Percentiles rank a stretch among this genome's conserved stretches.
Conservation (phyloP, 2,888 invertebrate genomes). For the Limnephilus rhombicus region DNA sequence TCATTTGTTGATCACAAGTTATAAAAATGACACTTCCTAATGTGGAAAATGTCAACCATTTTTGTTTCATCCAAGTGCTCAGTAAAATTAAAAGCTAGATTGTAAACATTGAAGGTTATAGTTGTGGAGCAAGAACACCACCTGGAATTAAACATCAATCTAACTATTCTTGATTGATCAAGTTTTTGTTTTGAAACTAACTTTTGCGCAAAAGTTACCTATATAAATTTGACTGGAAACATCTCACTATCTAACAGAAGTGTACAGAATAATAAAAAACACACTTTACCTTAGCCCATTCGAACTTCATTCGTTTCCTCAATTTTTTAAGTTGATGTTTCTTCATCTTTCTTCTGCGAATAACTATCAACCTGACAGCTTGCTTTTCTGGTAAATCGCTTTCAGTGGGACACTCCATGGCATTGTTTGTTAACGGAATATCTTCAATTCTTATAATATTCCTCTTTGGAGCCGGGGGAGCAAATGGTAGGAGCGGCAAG, state of each 20-base stretch:
- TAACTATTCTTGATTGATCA: not conserved
- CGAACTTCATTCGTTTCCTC: conserved; percentile 87
- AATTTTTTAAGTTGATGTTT: conserved; percentile 90
- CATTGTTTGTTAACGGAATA: conserved; percentile 73
- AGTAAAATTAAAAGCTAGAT: not conserved
- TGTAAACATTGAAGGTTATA: too few species aligned
- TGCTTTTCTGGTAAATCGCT: conserved; percentile 79
- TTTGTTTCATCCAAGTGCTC: not conserved
- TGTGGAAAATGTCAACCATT: not conserved
- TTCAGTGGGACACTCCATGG: conserved; percentile 74
- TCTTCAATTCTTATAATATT: conserved; percentile 70
- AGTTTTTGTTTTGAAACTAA: not conserved
- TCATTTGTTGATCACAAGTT: too few species aligned
- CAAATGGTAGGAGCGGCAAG: conserved; percentile 52
- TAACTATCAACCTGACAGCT: conserved; percentile 86
- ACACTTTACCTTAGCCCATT: conserved; percentile 82
- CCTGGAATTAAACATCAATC: too few species aligned
- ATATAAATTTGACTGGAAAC: not conserved
- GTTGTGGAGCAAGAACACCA: too few species aligned
- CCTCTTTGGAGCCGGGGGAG: conserved; percentile 28
- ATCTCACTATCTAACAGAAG: not conserved
- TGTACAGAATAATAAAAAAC: conserved; percentile 10
- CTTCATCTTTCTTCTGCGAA: conserved; percentile 90
- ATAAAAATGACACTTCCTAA: not conserved
- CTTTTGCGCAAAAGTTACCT: not conserved